Evolutionary conservation across 2,113 vertebrate species (phyloP), one percentile per base, ranked within the genome.

Genomic region (Microcebus murinus): DNA sequence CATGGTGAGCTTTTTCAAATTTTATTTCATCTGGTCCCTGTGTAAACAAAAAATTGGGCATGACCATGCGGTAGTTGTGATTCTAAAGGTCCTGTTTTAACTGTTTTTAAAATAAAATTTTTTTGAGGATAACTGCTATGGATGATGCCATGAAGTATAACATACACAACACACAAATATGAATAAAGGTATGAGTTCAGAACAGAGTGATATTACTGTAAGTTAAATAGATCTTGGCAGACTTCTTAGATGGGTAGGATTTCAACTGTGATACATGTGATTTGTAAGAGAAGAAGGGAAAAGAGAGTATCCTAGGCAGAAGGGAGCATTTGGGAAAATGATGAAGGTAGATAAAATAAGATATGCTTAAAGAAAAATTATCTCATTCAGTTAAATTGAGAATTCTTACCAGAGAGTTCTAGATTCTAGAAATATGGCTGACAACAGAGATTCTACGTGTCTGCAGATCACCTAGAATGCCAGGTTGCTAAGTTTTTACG

Each of bases 1-100:
- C 99, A 99, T 23, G 99, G 99, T 99, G 96, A 99, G 99, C 93
- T 96, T 50, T 52, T 94, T 31, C 27, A 70, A 73, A 57, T 87
- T 96, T 87, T 91, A 80, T 95, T 70, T 7, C 18, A 42, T 84
- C 42, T 91, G 9, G 42, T 63, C 39, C 8, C n/a, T 87, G 13
- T 29, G 0, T 74, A 70, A 79, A 45, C 21, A 71, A 73, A 87
- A 93, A 34, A 1, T 70, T 84, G 6, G 13, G 1, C 20, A 12
- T 57, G 12, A 48, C 59, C 1, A 11, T 81, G 15, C 86, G 6
- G 61, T 52, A 61, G 63, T 7, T 73, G 39, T 61, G 50, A 0
- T n/a, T 85, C 15, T 94, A 68, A 80, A 90, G 23, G 29, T 71
- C 81, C 52, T 79, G 21, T 93, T 82, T 87, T 63, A 55, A 48